Conservation (phyloP, 2,113 vertebrate species). For the Podarcis muralis region DNA sequence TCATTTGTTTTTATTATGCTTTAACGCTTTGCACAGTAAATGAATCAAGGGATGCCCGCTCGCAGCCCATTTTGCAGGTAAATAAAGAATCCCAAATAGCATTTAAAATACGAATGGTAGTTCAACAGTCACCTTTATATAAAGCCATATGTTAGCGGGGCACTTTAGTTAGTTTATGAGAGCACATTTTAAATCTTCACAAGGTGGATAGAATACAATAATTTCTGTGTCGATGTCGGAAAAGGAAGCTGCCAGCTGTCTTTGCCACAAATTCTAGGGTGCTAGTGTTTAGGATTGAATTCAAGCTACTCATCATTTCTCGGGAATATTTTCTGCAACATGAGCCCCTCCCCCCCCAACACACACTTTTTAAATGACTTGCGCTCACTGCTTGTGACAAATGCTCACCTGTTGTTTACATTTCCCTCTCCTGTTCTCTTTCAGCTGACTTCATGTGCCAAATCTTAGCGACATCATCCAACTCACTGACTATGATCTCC, state of each 20-base stretch:
- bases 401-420: background rate
- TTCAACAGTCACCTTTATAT: background rate
- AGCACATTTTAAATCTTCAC: background rate
- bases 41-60: conserved; percentile 12
- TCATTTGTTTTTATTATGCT: conserved; percentile 70
- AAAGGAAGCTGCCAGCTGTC: background rate
- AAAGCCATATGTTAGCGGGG: background rate
- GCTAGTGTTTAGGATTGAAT: background rate
- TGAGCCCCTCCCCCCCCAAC: too few species aligned
- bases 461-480: background rate
- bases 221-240: background rate
- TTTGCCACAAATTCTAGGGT: background rate
- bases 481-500: background rate
- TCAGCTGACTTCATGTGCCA: background rate
- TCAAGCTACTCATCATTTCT: background rate
- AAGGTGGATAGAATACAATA: background rate
- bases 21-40: conserved; percentile 52
- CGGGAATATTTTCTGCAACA: background rate
- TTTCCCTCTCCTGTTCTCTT: background rate
- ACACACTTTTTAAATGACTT: background rate
- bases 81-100: conserved; percentile 17
- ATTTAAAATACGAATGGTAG: background rate
- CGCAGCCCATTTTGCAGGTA: background rate
- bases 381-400: background rate
- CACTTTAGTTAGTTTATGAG: background rate